A percentile compares a stretch with the other conserved stretches of the same genome.
These are phyloP conservation scores for Podarcis cretensis DNA, from an alignment of 2,113 vertebrate genomes.

Conservation along the genomic window DNA sequence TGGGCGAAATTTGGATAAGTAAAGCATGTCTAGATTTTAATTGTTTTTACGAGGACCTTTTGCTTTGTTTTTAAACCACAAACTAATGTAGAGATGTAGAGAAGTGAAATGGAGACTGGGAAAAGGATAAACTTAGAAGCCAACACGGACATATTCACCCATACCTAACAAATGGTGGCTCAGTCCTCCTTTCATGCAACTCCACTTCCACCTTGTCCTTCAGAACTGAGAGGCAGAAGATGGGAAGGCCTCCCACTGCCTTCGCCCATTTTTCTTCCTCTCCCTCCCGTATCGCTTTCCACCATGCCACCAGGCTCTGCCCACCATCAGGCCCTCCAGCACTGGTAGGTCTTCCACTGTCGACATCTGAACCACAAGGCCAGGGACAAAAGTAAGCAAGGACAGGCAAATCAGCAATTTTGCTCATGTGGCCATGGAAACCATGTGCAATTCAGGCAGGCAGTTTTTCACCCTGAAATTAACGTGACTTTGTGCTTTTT, in stretches of 20 bases:
- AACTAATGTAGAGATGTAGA: too few relatives aligned
- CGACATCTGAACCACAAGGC: conserved; percentile 11
- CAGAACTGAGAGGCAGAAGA: not conserved
- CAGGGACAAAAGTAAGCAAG: conserved; percentile 27
- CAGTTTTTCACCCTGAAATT: conserved; percentile 23
- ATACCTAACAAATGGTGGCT: not conserved
- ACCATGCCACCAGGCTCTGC: not conserved
- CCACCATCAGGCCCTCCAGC: not conserved
- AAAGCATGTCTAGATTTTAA: too few relatives aligned
- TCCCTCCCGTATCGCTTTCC: not conserved
- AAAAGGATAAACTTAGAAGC: too few relatives aligned
- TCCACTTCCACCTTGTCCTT: not conserved
- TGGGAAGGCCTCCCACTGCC: not conserved
- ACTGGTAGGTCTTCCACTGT: conserved; percentile 5
- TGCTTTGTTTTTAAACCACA: too few relatives aligned
- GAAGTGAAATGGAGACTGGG: too few relatives aligned
- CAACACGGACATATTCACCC: too few relatives aligned
- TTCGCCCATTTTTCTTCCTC: conserved; percentile 15
- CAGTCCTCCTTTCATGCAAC: not conserved
- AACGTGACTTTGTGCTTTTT: conserved; percentile 5
- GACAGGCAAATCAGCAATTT: conserved; percentile 21
- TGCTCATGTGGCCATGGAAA: conserved; percentile 6
- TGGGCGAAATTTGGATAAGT: too few relatives aligned
- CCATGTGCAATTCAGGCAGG: not conserved
- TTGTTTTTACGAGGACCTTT: too few relatives aligned